Base-by-base conservation (phyloP, 2,113 vertebrate species). In the Dasyprocta punctata region DNA sequence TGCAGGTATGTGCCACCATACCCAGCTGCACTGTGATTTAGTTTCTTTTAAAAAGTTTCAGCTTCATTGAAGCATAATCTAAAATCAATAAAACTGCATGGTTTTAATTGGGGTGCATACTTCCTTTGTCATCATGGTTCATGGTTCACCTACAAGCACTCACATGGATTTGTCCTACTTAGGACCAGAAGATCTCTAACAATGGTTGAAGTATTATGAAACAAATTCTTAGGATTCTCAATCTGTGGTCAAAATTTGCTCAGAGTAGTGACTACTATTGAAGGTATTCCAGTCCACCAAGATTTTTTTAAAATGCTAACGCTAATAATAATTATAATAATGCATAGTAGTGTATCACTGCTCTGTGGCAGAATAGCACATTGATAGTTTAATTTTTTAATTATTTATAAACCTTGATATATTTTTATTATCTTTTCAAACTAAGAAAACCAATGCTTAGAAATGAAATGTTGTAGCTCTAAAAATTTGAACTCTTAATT, bases 11-110 rank as follows among this genome's bases (percentile, higher is more conserved):
- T 0, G 3, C 6, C 36, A n/a, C 36, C 67, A 71, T 38, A 7
- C 19, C n/a, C n/a, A 38, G n/a, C n/a, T 75, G 41, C 19, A 75
- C 47, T 63, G 17, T 86, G 38, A 69, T 60, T 44, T 28, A 54
- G 28, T 47, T 89, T 92, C 47, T 77, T 94, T 85, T 61, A 17
- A 30, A 91, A n/a, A 61, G 22, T 93, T 93, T 92, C 80, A 92
- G 44, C 30, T 86, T 94, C 41, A 61, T 12, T 89, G 54, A 90
- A 82, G 73, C 30, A 65, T 85, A 94, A 80, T 71, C 89, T 82
- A 82, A 88, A 82, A 56, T 82, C 20, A 63, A n/a, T 81, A 80
- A 91, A 81, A 49, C 82, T 77, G n/a, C 26, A n/a, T 77, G 33
- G 30, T 77, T 89, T 93, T 89, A 97, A 56, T 63, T 86, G n/a